Conservation (phyloP, 1,140 invertebrate genomes). For the Apis cerana region DNA sequence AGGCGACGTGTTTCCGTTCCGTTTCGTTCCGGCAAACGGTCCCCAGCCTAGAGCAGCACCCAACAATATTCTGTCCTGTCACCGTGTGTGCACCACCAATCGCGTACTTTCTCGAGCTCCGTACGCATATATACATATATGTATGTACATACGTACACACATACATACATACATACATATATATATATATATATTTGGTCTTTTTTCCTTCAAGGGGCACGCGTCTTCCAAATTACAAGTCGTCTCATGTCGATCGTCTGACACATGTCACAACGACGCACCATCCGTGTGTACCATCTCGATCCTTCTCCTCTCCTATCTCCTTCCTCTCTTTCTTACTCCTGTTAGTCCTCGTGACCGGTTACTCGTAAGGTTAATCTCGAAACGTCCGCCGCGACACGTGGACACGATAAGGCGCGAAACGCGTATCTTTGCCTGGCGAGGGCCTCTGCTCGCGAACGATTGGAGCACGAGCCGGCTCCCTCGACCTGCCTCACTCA, state of each 20-base stretch:
- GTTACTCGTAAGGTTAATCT: background rate
- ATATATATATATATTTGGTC: too few species aligned
- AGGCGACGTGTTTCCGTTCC: conserved; percentile 37
- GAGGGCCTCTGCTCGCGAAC: background rate
- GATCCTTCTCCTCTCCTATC: background rate
- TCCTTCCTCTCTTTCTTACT: background rate
- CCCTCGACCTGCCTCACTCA: conserved; percentile 41
- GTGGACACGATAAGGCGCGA: background rate
- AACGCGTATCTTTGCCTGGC: background rate
- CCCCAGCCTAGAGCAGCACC: background rate
- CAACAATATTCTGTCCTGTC: conserved; percentile 7
- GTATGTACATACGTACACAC: too few species aligned
- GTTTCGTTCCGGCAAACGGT: conserved; percentile 19
- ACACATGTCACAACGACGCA: conserved; percentile 46
- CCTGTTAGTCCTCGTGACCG: background rate
- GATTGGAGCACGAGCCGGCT: background rate
- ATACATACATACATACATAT: too few species aligned
- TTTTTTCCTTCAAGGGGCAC: background rate
- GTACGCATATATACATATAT: background rate
- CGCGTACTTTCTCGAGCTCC: conserved; percentile 19
- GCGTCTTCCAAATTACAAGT: conserved; percentile 17
- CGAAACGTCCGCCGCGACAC: background rate
- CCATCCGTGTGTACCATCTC: conserved; percentile 29
- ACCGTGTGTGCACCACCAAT: conserved; percentile 6
- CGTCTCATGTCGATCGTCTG: conserved; percentile 21